A percentile compares a stretch with the other conserved stretches of the same genome.
Conservation (phyloP, 2,113 vertebrate species). For the Gobius niger region DNA sequence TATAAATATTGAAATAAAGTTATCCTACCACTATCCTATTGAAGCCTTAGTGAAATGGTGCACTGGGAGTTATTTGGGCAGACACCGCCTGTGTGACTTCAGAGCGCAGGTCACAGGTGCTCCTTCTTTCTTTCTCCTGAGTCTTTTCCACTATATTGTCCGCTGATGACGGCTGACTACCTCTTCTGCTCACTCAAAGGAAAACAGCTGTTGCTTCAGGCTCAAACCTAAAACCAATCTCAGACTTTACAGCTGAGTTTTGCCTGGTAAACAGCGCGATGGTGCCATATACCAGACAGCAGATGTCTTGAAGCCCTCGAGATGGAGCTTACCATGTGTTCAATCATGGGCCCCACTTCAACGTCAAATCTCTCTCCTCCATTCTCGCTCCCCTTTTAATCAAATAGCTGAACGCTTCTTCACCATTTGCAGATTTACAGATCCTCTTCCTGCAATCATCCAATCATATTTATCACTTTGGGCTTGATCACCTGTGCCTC, state of each 20-base stretch:
- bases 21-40: no score
- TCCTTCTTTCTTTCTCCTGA: background rate
- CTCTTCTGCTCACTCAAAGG: background rate
- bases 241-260: slow-evolving; percentile 7
- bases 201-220: background rate
- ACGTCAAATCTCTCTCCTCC: background rate
- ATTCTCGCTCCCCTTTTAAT: slow-evolving; percentile 13
- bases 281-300: background rate
- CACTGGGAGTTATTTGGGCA: background rate
- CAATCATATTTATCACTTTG: slow-evolving; percentile 12
- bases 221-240: slow-evolving; percentile 1
- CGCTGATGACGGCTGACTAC: background rate
- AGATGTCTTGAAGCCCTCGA: slow-evolving; percentile 8
- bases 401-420: background rate
- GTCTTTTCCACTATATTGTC: slow-evolving; percentile 1
- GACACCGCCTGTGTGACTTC: background rate
- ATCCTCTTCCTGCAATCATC: slow-evolving; percentile 9
- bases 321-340: slow-evolving; percentile 2
- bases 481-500: background rate
- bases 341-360: background rate
- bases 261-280: slow-evolving; percentile 7
- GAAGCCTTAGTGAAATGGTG: no score
- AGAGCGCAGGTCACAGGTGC: background rate
- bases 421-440: slow-evolving; percentile 12
- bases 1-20: no score